These are phyloP conservation scores for Phortica variegata DNA, from an alignment of 1,140 invertebrate species.

Conservation along the genomic window DNA sequence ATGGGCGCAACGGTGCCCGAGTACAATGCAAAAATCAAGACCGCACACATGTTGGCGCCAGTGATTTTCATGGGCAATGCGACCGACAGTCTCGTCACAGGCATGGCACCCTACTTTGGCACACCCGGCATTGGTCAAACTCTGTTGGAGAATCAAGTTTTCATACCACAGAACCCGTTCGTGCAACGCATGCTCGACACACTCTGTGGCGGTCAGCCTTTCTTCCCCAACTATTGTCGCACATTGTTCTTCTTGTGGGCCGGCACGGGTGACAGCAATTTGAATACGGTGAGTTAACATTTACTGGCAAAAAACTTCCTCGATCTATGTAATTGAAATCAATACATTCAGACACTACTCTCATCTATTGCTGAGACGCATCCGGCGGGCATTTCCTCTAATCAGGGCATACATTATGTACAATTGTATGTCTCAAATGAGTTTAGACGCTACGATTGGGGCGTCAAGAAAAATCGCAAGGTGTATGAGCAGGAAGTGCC, in stretches of 20 bases:
- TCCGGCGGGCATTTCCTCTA: slow-evolving; percentile 59
- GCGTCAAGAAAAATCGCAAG: slow-evolving; percentile 50
- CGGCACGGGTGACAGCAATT: slow-evolving; percentile 25
- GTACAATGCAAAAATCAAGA: slow-evolving; percentile 63
- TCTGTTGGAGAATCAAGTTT: slow-evolving; percentile 33
- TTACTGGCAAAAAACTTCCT: background rate
- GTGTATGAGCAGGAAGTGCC: slow-evolving; percentile 57
- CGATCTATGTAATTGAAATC: background rate
- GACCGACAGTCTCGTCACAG: slow-evolving; percentile 57
- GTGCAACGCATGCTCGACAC: slow-evolving; percentile 34
- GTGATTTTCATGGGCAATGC: slow-evolving; percentile 61
- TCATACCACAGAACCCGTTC: slow-evolving; percentile 36
- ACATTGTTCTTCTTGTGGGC: slow-evolving; percentile 38
- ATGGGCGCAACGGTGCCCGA: slow-evolving; percentile 60
- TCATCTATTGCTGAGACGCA: slow-evolving; percentile 39
- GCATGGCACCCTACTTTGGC: slow-evolving; percentile 16
- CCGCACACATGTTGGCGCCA: slow-evolving; percentile 63
- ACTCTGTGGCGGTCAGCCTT: slow-evolving; percentile 31
- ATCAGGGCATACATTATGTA: slow-evolving; percentile 59
- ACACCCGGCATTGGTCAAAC: slow-evolving; percentile 21
- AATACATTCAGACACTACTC: slow-evolving; percentile 28
- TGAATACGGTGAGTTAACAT: slow-evolving; percentile 29
- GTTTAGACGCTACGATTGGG: slow-evolving; percentile 59
- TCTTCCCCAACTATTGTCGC: slow-evolving; percentile 31
- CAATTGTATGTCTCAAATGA: slow-evolving; percentile 53